phyloP scores from a whole-genome alignment of 2,888 invertebrate genomes.

The Diabrotica balteata region DNA sequence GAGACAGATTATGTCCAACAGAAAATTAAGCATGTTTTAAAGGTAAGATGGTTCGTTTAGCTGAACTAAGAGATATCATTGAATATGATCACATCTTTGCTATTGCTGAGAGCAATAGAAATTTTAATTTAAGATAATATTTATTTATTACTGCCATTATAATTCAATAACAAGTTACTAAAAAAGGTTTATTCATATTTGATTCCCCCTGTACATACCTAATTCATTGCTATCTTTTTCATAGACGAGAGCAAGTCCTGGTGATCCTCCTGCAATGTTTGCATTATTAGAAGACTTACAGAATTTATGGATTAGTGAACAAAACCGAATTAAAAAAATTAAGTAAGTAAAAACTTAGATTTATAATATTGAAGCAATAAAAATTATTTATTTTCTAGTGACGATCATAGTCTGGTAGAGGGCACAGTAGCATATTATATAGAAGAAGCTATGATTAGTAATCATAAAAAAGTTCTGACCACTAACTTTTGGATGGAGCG shows the following conservation, averaged over 20 bases:
- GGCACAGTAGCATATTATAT: constrained; percentile 40
- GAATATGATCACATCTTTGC: too few species aligned
- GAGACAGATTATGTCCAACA: constrained; percentile 51
- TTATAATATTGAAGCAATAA: neutral
- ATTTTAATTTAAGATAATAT: too few species aligned
- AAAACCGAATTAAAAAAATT: constrained; percentile 38
- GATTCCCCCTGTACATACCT: too few species aligned
- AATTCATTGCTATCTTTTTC: constrained; percentile 10
- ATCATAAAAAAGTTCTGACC: constrained; percentile 52
- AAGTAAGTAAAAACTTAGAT: constrained; percentile 35
- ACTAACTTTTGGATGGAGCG: constrained; percentile 56
- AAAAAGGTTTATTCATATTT: too few species aligned
- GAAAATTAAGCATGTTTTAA: constrained; percentile 48
- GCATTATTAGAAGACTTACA: constrained; percentile 41
- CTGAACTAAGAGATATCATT: too few species aligned
- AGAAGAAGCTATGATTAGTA: constrained; percentile 44
- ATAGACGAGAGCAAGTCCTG: constrained; percentile 42
- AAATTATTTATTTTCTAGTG: constrained; percentile 35
- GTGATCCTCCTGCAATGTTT: constrained; percentile 44
- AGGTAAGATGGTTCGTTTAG: constrained; percentile 41
- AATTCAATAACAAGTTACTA: too few species aligned
- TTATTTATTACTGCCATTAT: too few species aligned
- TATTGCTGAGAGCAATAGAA: too few species aligned
- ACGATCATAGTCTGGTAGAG: constrained; percentile 40
- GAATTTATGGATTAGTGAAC: constrained; percentile 44